Evolutionary conservation across 2,113 vertebrate genomes (phyloP).

Genomic region (Colius striatus): DNA sequence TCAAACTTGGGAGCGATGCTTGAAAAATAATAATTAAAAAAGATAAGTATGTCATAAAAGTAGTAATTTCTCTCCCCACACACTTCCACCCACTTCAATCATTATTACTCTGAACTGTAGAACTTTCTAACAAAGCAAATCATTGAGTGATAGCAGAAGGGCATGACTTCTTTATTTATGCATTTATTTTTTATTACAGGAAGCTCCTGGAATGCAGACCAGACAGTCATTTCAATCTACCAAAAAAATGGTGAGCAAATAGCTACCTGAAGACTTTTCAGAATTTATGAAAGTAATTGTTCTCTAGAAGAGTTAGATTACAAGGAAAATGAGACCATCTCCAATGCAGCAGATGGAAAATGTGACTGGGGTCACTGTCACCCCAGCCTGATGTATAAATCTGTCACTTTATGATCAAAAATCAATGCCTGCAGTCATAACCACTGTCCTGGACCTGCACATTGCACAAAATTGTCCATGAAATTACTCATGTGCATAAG

Average conservation of each 20-base stretch:
- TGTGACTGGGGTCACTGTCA: not conserved
- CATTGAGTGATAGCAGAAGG: not conserved
- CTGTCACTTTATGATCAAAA: not conserved
- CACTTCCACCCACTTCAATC: not conserved
- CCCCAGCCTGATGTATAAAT: not conserved
- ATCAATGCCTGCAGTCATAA: not conserved
- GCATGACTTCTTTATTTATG: not conserved
- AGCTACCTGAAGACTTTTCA: not conserved
- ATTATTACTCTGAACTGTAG: not conserved
- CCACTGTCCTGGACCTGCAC: not conserved
- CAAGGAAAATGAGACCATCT: not conserved
- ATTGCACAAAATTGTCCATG: not conserved
- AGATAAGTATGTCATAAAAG: not conserved
- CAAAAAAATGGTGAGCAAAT: not conserved
- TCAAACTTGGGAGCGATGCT: not conserved
- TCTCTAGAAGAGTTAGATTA: not conserved
- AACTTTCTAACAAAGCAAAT: not conserved
- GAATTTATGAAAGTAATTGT: not conserved
- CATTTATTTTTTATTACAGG: not conserved
- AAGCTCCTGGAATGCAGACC: not conserved
- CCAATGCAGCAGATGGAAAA: not conserved
- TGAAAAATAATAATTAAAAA: not conserved
- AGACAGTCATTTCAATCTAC: not conserved
- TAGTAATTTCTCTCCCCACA: not conserved
- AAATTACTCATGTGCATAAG: conserved; percentile 25